A percentile compares a stretch with the other conserved stretches of the same genome.
These are phyloP conservation scores for Lithobates pipiens DNA, from an alignment of 2,797 vertebrate genomes.

Conservation along the genomic window DNA sequence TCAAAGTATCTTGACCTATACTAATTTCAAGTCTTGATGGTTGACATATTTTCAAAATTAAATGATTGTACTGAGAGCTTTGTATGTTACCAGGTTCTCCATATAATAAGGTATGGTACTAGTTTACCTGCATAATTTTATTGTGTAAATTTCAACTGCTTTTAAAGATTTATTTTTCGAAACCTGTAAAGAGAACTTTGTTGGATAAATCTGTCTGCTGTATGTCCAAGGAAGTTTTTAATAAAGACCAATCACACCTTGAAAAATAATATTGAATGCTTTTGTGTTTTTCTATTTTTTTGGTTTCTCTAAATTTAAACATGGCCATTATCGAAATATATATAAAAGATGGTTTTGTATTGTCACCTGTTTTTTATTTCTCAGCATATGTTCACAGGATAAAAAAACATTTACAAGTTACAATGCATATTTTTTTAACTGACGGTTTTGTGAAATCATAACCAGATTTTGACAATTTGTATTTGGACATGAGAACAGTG, in stretches of 20 bases:
- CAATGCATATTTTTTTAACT: too few relatives aligned
- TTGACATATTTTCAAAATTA: background rate
- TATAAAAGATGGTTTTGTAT: background rate
- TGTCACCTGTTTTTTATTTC: background rate
- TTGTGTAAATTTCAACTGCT: constrained; percentile 1
- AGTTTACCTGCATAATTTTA: background rate
- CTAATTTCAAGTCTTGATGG: background rate
- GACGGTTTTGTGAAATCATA: too few relatives aligned
- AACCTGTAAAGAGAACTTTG: constrained; percentile 35
- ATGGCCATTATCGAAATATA: background rate
- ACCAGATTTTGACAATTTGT: too few relatives aligned
- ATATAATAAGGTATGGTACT: background rate
- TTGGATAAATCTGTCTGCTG: constrained; percentile 19
- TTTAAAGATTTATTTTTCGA: constrained; percentile 23
- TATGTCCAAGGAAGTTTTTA: constrained; percentile 33
- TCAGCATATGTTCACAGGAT: background rate
- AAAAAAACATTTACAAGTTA: background rate
- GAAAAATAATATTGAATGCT: constrained; percentile 13
- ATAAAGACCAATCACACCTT: constrained; percentile 45
- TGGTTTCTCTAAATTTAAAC: background rate
- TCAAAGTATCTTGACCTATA: background rate
- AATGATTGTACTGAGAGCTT: background rate
- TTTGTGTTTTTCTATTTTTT: constrained; percentile 42
- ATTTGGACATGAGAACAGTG: too few relatives aligned
- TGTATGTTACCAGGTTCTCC: background rate